Percentiles rank a stretch among this genome's conserved stretches.
Conservation (phyloP, 1,140 invertebrate species). For the Drosophila trapezifrons region DNA sequence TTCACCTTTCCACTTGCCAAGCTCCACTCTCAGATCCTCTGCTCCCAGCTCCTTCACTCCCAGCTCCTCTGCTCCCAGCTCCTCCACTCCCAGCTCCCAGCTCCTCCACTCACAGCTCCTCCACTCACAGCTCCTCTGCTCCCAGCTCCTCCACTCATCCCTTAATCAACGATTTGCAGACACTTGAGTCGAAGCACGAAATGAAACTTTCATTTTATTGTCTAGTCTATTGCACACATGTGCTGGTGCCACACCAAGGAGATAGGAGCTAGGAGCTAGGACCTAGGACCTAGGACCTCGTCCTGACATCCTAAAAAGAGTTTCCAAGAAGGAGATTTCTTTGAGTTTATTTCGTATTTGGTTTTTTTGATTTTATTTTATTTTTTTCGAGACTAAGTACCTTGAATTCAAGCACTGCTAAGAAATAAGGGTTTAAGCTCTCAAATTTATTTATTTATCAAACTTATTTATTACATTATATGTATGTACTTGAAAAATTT, state of each 20-base stretch:
- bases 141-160: slow-evolving; percentile 1
- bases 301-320: not conserved
- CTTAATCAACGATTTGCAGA: slow-evolving; percentile 37
- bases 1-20: not conserved
- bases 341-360: slow-evolving; percentile 12
- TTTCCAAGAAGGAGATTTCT: slow-evolving; percentile 3
- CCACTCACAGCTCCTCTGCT: too few relatives aligned
- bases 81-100: too few relatives aligned
- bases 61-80: too few relatives aligned
- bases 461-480: not conserved
- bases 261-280: too few relatives aligned
- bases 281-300: not conserved
- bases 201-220: slow-evolving; percentile 45
- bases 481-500: too few relatives aligned
- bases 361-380: not conserved
- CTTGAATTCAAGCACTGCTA: not conserved
- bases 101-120: too few relatives aligned
- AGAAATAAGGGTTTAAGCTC: not conserved
- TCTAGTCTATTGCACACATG: slow-evolving; percentile 30
- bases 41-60: too few relatives aligned
- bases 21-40: too few relatives aligned
- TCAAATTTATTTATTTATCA: not conserved
- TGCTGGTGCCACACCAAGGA: not conserved
- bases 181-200: slow-evolving; percentile 28
- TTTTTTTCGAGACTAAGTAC: not conserved